These are phyloP conservation scores for Zaprionus obscuricornis DNA, from an alignment of 2,888 invertebrate genomes.

Conservation along the genomic window DNA sequence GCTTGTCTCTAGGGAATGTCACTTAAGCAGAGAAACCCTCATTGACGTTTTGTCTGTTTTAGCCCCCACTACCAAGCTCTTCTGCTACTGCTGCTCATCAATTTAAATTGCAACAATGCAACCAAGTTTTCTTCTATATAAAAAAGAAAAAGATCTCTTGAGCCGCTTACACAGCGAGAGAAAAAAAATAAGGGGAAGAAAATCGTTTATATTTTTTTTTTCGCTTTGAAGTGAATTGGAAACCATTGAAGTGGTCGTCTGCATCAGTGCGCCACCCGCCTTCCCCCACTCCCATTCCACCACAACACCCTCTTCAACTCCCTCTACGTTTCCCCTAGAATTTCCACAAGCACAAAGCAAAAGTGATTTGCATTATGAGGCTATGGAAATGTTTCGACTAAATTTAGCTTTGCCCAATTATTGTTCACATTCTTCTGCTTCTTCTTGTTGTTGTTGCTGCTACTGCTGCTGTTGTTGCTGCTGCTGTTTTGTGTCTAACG, in stretches of 20 bases:
- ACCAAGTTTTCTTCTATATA: conserved; percentile 43
- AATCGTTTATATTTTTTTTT: conserved; percentile 28
- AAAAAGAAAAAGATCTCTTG: conserved; percentile 37
- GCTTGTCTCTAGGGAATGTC: conserved; percentile 55
- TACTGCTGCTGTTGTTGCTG: too few species aligned
- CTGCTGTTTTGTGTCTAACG: conserved; percentile 40
- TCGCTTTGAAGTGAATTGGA: conserved; percentile 67
- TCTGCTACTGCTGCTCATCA: too few species aligned
- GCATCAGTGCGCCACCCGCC: too few species aligned
- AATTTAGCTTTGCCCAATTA: conserved; percentile 53
- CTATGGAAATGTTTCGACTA: conserved; percentile 57
- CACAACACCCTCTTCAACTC: too few species aligned
- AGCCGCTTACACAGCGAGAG: conserved; percentile 21
- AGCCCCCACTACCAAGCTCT: too few species aligned
- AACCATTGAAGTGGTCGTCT: conserved; percentile 75
- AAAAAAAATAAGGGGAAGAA: conserved; percentile 12
- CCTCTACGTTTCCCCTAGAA: too few species aligned
- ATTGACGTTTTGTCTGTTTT: too few species aligned
- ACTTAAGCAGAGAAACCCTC: conserved; percentile 42
- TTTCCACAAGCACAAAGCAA: neutral
- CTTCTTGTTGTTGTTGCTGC: too few species aligned
- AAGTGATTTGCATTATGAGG: conserved; percentile 59
- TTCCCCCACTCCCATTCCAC: too few species aligned
- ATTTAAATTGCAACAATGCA: conserved; percentile 73
- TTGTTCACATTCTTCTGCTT: too few species aligned